phyloP scores from a whole-genome alignment of 2,888 invertebrate species.

The Cacoxenus indagator region DNA sequence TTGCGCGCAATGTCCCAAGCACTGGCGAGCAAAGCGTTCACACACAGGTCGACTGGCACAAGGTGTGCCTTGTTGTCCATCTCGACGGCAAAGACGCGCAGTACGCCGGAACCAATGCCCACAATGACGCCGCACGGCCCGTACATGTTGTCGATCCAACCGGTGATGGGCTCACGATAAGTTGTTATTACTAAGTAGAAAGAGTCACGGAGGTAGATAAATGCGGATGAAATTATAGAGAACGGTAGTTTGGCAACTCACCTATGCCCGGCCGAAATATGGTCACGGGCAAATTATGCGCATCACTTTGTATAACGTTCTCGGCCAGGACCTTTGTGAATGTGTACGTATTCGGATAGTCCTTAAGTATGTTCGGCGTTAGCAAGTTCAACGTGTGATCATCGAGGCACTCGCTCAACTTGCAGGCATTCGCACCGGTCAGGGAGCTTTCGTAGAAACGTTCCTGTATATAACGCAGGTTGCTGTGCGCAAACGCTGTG shows the following conservation, averaged over 20 bases:
- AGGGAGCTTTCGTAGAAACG: conserved; percentile 68
- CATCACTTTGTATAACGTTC: conserved; percentile 74
- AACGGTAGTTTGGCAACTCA: conserved; percentile 41
- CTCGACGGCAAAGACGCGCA: conserved; percentile 71
- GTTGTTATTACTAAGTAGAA: conserved; percentile 74
- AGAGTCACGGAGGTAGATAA: neutral
- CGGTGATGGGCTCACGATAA: conserved; percentile 73
- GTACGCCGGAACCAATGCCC: conserved; percentile 76
- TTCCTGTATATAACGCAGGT: conserved; percentile 70
- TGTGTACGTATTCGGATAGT: conserved; percentile 80
- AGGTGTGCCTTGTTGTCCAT: conserved; percentile 70
- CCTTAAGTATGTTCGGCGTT: conserved; percentile 65
- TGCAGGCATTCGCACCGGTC: conserved; percentile 69
- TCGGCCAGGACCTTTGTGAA: conserved; percentile 83
- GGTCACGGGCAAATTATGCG: conserved; percentile 75
- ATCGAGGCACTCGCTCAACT: conserved; percentile 68
- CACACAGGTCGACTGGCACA: conserved; percentile 72
- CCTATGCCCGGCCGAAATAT: conserved; percentile 81
- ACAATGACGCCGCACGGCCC: conserved; percentile 74
- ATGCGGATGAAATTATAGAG: neutral
- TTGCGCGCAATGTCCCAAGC: conserved; percentile 72
- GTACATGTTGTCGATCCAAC: conserved; percentile 82
- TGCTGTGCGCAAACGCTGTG: conserved; percentile 80
- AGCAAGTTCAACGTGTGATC: conserved; percentile 69
- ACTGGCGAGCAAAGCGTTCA: conserved; percentile 72